Evolutionary conservation across 2,888 invertebrate genomes (phyloP), one percentile per base, ranked within the genome.

Genomic region (Hypercompe scribonia): DNA sequence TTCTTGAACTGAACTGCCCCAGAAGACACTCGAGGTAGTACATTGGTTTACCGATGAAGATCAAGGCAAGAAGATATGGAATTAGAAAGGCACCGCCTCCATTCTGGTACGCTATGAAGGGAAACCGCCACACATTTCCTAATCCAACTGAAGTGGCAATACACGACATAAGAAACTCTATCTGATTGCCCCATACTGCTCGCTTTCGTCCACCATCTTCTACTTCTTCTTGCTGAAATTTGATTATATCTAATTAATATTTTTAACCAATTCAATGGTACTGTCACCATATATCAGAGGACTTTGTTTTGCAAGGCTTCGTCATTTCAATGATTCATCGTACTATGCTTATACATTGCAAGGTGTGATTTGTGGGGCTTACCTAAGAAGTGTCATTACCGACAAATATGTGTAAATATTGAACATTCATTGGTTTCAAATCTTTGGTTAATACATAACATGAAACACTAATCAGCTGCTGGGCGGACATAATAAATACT

Each of bases 21-120:
- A 98, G 89, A 3, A 97, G 96, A 94, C 98, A 97, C 92, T 99
- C 98, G 88, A 99, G 93, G 88, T 98, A 98, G 89, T 98, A 98
- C 94, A 98, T 96, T 0, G 98, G 98, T 83, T 97, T 97, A 68
- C 98, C 98, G 76, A 97, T 96, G 50, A 97, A 86, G 66, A 97
- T 90, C 39, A 97, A 91, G 2, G 97, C 97, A 50, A 97, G 96
- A 36, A 97, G 96, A 89, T 97, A 97, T 0, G 97, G 97, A 74
- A 97, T 97, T 0, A 97, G 96, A 84, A 97, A 97, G 13, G 97
- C 97, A 2, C 97, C 97, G 3, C 97, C 97, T 3, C 97, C 97
- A 85, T 97, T 97, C 87, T 97, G 96, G 86, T 97, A 97, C 0
- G 97, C 97, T 5, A 94, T 81, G 84, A 95, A 95, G 5, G 95